Evolutionary conservation across 2,113 vertebrate species (phyloP).

Genomic region (Cyphomyrus plagiostoma): DNA sequence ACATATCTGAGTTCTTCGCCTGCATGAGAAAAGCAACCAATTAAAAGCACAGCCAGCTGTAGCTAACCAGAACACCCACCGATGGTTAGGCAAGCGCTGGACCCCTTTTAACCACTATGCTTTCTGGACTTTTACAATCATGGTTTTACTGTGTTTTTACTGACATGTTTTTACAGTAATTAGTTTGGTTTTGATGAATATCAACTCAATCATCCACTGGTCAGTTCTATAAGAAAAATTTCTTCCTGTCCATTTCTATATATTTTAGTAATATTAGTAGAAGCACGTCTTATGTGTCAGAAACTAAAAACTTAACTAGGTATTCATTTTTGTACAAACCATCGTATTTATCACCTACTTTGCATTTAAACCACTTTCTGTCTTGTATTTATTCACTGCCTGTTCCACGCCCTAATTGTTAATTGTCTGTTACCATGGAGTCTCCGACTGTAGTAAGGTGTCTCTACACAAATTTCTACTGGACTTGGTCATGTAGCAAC

Average conservation of each 20-base stretch:
- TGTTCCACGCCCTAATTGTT: not conserved
- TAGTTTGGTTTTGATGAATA: not conserved
- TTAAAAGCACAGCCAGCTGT: not conserved
- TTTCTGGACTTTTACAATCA: not conserved
- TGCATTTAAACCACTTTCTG: not conserved
- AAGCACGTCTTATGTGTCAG: not conserved
- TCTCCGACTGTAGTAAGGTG: not conserved
- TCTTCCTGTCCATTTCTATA: not conserved
- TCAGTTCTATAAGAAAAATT: not conserved
- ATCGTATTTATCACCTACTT: not conserved
- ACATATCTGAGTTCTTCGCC: conserved; percentile 79
- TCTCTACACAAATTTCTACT: not conserved
- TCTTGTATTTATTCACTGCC: not conserved
- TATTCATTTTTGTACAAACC: not conserved
- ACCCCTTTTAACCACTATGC: not conserved
- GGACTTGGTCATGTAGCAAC: not conserved
- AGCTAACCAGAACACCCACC: not conserved
- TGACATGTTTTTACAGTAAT: not conserved
- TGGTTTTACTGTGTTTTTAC: not conserved
- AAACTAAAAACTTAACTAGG: not conserved
- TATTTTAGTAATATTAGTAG: not conserved
- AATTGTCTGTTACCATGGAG: not conserved
- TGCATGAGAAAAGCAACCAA: conserved; percentile 20
- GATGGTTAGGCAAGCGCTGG: not conserved
- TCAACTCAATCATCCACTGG: not conserved